Evolutionary conservation across 2,888 invertebrate genomes (phyloP).

Genomic region (Drosophila niveifrons): DNA sequence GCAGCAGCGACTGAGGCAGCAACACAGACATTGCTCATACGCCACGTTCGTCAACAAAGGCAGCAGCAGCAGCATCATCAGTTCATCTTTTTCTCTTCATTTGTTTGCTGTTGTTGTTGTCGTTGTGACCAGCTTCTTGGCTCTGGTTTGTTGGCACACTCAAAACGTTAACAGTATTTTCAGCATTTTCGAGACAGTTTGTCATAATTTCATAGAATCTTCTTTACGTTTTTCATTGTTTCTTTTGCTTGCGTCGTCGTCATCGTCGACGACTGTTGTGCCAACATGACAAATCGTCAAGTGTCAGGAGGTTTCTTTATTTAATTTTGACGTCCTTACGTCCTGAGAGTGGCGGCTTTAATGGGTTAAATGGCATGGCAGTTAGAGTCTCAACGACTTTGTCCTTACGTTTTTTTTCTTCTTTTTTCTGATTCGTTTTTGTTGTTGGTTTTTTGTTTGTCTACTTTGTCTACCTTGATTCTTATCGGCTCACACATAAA

Average conservation of each 20-base stretch:
- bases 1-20: neutral
- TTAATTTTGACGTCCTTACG: constrained; percentile 61
- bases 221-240: constrained; percentile 29
- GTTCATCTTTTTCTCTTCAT: constrained; percentile 46
- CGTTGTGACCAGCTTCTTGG: constrained; percentile 41
- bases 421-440: neutral
- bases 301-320: constrained; percentile 73
- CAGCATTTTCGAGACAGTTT: constrained; percentile 82
- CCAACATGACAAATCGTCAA: constrained; percentile 81
- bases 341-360: constrained; percentile 41
- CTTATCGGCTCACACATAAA: constrained; percentile 63
- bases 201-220: constrained; percentile 79
- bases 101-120: constrained; percentile 25
- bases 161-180: constrained; percentile 78
- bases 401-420: neutral
- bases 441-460: neutral
- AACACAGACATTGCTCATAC: constrained; percentile 72
- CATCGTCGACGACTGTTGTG: constrained; percentile 71
- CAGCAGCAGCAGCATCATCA: constrained; percentile 45
- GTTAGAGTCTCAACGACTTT: constrained; percentile 11
- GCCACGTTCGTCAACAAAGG: constrained; percentile 76
- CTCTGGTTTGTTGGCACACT: constrained; percentile 49
- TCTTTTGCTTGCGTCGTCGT: constrained; percentile 29
- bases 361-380: constrained; percentile 65
- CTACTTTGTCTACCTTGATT: constrained; percentile 17